Percentiles rank a stretch among this genome's conserved stretches.
Conservation (phyloP, 2,888 invertebrate genomes). For the Heliconius charithonia region DNA sequence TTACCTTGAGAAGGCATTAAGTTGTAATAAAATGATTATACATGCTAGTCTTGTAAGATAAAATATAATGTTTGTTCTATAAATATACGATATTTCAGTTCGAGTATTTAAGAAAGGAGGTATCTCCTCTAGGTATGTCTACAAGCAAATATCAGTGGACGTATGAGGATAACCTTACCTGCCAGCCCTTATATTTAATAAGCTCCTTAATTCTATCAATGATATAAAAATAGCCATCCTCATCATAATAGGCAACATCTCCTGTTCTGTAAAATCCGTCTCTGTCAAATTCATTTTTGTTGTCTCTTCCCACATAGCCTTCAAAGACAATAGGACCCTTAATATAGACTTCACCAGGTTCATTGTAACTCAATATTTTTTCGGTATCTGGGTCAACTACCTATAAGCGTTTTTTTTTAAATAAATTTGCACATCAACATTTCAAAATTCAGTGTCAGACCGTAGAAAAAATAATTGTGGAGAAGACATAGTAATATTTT, state of each 20-base stretch:
- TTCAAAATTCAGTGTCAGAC: neutral
- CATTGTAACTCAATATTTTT: slow-evolving; percentile 60
- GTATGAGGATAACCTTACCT: slow-evolving; percentile 54
- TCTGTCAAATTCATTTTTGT: slow-evolving; percentile 59
- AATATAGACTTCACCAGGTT: slow-evolving; percentile 66
- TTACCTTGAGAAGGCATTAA: no score
- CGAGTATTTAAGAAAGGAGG: no score
- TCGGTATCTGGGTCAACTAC: slow-evolving; percentile 64
- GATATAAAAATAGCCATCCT: slow-evolving; percentile 66
- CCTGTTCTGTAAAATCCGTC: slow-evolving; percentile 71
- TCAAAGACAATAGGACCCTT: slow-evolving; percentile 65
- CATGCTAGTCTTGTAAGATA: no score
- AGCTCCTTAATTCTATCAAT: slow-evolving; percentile 72
- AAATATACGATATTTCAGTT: no score
- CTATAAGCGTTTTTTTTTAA: slow-evolving; percentile 51
- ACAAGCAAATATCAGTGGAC: neutral
- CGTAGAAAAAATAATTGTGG: neutral
- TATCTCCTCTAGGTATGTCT: no score
- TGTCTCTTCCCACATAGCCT: slow-evolving; percentile 64
- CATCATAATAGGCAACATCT: slow-evolving; percentile 69
- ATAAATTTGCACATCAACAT: neutral
- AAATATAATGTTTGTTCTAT: no score
- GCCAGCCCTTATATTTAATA: slow-evolving; percentile 71
- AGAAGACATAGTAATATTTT: no score
- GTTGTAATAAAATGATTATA: no score